Evolutionary conservation across 2,113 vertebrate genomes (phyloP), one percentile per base, ranked within the genome.

Genomic region (Rhizomys pruinosus): DNA sequence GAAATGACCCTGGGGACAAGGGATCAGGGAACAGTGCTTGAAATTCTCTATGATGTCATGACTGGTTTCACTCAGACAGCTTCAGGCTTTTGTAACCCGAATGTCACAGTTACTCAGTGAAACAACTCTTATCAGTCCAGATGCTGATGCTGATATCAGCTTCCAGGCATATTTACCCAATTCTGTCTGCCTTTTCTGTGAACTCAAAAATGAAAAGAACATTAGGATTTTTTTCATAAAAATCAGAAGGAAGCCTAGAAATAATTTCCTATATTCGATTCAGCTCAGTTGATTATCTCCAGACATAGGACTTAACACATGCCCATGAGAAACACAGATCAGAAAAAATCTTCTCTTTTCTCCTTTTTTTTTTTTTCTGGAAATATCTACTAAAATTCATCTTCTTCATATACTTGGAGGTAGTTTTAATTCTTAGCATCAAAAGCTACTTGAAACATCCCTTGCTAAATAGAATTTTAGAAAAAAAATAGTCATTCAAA

Each of bases 201-300:
- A 27, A 42, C 66, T 73, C 76, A 88, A 68, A 91, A 92, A 90
- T 64, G 27, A 92, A 92, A 90, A 59, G 27, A 92, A 77, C 34
- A 77, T n/a, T 80, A 34, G 69, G 5, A 42, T 15, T 22, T 73
- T 32, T 25, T 64, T 91, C 71, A 32, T 16, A 32, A 55, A 88
- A 94, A 86, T 52, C 5, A 52, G 34, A 89, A 77, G 12, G 42
- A 73, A 72, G 71, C 2, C 20, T 81, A 77, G 39, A 89, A 69
- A 84, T n/a, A n/a, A n/a, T n/a, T n/a, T n/a, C n/a, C n/a, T n/a
- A n/a, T n/a, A 73, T 72, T 64, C 1, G 57, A 2, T 52, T 68
- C 57, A 87, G n/a, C 6, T 19, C 22, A n/a, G 59, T 6, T 68
- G 55, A 92, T 52, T 13, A 20, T 52, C 25, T 64, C 25, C 63